A percentile compares a stretch with the other conserved stretches of the same genome.
Conservation (phyloP, 2,113 vertebrate genomes). For the Porphyrio hochstetteri region DNA sequence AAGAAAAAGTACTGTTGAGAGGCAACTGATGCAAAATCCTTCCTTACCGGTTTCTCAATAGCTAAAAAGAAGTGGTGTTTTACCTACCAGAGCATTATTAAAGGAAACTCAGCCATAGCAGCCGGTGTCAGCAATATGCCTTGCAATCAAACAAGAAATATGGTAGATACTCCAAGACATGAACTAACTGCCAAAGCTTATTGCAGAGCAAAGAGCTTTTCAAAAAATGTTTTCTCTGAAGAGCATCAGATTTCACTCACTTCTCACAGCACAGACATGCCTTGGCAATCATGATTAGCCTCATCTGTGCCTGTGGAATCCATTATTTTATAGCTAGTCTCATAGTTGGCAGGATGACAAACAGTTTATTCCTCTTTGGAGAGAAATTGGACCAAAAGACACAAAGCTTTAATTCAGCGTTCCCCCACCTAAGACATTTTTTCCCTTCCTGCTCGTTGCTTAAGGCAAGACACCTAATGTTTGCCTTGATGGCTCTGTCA, state of each 20-base stretch:
- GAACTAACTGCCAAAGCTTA: constrained; percentile 61
- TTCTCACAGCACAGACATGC: constrained; percentile 58
- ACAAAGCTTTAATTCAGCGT: not conserved
- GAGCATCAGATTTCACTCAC: constrained; percentile 63
- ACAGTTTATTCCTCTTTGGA: constrained; percentile 56
- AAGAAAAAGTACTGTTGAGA: not conserved
- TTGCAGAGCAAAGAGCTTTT: constrained; percentile 62
- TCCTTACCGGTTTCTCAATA: not conserved
- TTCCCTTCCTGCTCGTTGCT: constrained; percentile 12
- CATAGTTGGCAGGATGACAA: constrained; percentile 58
- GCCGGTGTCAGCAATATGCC: constrained; percentile 35
- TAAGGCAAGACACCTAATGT: constrained; percentile 14
- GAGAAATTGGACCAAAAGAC: constrained; percentile 33
- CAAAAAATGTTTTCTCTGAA: constrained; percentile 63
- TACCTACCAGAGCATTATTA: constrained; percentile 5
- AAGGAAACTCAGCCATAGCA: constrained; percentile 14
- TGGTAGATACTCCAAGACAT: constrained; percentile 36
- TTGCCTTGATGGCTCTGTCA: constrained; percentile 9
- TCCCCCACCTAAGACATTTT: constrained; percentile 23
- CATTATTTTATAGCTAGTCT: constrained; percentile 61
- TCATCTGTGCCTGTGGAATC: constrained; percentile 65
- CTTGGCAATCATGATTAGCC: constrained; percentile 63
- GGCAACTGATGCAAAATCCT: not conserved
- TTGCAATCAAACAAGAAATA: constrained; percentile 39
- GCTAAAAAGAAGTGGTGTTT: not conserved